phyloP scores from a whole-genome alignment of 2,888 invertebrate genomes.

The Prostheceraeus crozeri region DNA sequence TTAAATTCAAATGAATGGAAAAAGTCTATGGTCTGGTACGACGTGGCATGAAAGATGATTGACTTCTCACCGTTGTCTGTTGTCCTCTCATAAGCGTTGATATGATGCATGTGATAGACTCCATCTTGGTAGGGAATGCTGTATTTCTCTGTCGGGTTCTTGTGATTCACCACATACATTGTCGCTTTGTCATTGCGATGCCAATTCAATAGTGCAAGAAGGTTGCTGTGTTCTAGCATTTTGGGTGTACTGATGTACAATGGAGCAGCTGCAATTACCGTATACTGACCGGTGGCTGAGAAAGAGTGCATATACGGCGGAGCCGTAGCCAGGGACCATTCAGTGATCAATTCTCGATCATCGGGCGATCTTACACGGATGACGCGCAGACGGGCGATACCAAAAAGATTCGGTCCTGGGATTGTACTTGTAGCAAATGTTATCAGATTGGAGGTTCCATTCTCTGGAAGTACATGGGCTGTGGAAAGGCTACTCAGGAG shows the following conservation, averaged over 20 bases:
- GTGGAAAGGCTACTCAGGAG: slow-evolving; percentile 44
- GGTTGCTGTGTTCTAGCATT: slow-evolving; percentile 45
- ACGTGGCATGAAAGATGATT: slow-evolving; percentile 46
- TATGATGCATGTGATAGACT: slow-evolving; percentile 49
- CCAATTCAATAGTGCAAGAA: slow-evolving; percentile 48
- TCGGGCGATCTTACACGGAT: slow-evolving; percentile 44
- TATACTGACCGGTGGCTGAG: slow-evolving; percentile 46
- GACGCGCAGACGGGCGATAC: slow-evolving; percentile 44
- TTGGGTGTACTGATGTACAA: slow-evolving; percentile 46
- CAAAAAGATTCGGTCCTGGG: slow-evolving; percentile 43
- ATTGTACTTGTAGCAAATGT: slow-evolving; percentile 47
- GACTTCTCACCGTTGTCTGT: no score
- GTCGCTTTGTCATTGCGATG: slow-evolving; percentile 38
- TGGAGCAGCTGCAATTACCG: slow-evolving; percentile 48
- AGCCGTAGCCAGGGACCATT: slow-evolving; percentile 45
- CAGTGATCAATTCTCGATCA: slow-evolving; percentile 45
- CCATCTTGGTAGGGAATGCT: slow-evolving; percentile 37
- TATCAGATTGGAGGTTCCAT: slow-evolving; percentile 44
- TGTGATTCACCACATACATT: slow-evolving; percentile 3
- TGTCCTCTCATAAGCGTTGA: slow-evolving; percentile 48
- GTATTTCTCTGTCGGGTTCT: background rate
- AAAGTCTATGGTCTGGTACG: slow-evolving; percentile 46
- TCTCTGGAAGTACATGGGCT: slow-evolving; percentile 50
- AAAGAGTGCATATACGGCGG: slow-evolving; percentile 54
- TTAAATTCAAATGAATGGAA: slow-evolving; percentile 45